Base-by-base conservation (phyloP, 2,113 vertebrate species). In the Python bivittatus region DNA sequence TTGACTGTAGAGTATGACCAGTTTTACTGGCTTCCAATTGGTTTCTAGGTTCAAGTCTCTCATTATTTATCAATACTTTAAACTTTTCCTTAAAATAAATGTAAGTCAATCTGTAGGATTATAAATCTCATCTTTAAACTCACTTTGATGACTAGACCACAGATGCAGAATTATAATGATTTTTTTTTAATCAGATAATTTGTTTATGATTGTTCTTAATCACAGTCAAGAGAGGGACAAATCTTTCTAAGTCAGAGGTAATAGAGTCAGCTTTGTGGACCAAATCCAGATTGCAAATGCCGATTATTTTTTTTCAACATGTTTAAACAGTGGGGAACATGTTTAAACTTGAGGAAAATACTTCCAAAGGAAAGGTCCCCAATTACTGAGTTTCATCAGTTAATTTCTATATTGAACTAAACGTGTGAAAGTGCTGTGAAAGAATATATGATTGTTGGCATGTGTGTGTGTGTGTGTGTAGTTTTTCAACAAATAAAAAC, bases 401-500 rank as follows among this genome's bases (percentile, higher is more conserved):
- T 84, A 29, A 85, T 89, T 64, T 92, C 85, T 89, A 89, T n/a
- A 84, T 2, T 84, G 57, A 92, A 89, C 72, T 84, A 61, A 92
- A 84, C 53, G 85, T 89, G 27, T 52, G 15, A 61, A 64, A 33
- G 44, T 92, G 23, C 38, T 72, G 60, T 52, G 29, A 84, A 88
- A 72, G 57, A 84, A 92, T 85, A 89, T 92, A 48, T 61, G 52
- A 52, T 58, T 5, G 52, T 64, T 85, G 27, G 27, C 42, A 29
- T 27, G 17, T 25, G 44, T 17, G 27, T 48, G 44, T 17, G 27
- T 48, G 53, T 44, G 52, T 54, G 23, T 58, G 64, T 52, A 79
- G 12, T 84, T 92, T 23, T 89, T 92, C 9, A 53, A 58, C 13
- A 64, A 12, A 53, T 13, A 13, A 84, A 88, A 44, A 61, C 4